phyloP scores from a whole-genome alignment of 2,888 invertebrate genomes.

The Ditula angustiorana region DNA sequence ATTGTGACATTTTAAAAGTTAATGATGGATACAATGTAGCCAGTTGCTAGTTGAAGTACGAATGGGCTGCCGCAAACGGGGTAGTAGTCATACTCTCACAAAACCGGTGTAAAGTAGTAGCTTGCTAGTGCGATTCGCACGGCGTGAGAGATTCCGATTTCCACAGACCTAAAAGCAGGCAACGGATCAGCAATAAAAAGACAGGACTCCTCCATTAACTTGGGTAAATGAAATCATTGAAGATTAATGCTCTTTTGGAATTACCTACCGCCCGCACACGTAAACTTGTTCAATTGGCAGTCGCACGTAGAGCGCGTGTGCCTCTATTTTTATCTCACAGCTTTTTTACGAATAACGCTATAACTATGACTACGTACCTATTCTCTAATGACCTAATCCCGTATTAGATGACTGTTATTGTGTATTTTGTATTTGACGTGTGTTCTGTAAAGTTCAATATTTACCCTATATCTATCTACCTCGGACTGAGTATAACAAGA shows the following conservation, averaged over 20 bases:
- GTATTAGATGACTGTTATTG: conserved; percentile 37
- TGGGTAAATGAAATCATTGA: conserved; percentile 24
- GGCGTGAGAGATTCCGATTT: too few relatives aligned
- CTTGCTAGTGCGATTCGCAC: too few relatives aligned
- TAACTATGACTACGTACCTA: conserved; percentile 40
- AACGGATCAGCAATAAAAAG: too few relatives aligned
- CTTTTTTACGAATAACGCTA: conserved; percentile 63
- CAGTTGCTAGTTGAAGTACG: too few relatives aligned
- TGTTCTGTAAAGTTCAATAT: conserved; percentile 9
- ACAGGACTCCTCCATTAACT: conserved; percentile 13
- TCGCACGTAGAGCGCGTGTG: conserved; percentile 54
- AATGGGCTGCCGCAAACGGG: too few relatives aligned
- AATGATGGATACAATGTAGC: too few relatives aligned
- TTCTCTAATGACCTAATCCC: conserved; percentile 56
- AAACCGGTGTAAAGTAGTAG: too few relatives aligned
- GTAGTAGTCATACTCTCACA: too few relatives aligned
- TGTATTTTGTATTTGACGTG: conserved; percentile 18
- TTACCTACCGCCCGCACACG: conserved; percentile 45
- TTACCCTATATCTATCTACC: conserved; percentile 3
- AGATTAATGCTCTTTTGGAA: conserved; percentile 12
- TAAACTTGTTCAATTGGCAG: conserved; percentile 57
- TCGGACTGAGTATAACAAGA: not conserved
- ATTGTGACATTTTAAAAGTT: too few relatives aligned
- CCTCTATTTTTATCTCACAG: conserved; percentile 62
- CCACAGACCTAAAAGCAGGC: too few relatives aligned